Base-by-base conservation (phyloP, 1,140 invertebrate species). In the Drosophila nebulosa region DNA sequence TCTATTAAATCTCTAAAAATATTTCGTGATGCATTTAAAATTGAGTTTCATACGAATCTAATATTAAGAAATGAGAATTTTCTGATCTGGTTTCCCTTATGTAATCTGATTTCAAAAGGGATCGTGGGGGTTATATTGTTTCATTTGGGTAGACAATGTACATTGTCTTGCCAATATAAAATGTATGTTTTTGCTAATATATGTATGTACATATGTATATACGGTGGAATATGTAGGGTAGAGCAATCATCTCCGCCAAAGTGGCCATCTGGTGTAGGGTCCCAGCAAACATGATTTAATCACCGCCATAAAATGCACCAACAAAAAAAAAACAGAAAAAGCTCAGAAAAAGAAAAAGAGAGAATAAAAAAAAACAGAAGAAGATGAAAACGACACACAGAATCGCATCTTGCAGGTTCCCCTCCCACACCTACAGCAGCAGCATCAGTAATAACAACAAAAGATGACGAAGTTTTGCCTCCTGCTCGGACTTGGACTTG, bases 301-400 rank as follows among this genome's bases (percentile, higher is more conserved):
- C 72, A 75, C 72, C 72, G 72, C 73, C 72, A 75, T 75, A 75
- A 75, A 75, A 75, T 64, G 65, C 58, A 58, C 64, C 72, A 30
- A 12, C 12, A 16, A 18, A 18, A 10, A 36, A 36, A 4, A 16
- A 9, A 36, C 3, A 39, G 14, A 6, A 32, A 58, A 22, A 57
- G 26, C 27, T 18, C 24, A 73, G 27, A 32, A 26, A 53, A 57
- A 32, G 22, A 53, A 57, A 26, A 35, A 50, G n/a, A 36, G 14
- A 14, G 27, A 21, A 35, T 7, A 18, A 12, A 35, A 72, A 67
- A 72, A 75, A 60, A 30, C 46, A 63, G 56, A 39, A 56, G 68
- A 60, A 68, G 53, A 50, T 16, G 61, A 74, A 58, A 61, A 71
- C 61, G 35, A 74, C 64, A 61, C 53, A 39, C 50, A 16, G 52